Conservation (phyloP, 2,888 invertebrate species). For the Pachymerium ferrugineum region DNA sequence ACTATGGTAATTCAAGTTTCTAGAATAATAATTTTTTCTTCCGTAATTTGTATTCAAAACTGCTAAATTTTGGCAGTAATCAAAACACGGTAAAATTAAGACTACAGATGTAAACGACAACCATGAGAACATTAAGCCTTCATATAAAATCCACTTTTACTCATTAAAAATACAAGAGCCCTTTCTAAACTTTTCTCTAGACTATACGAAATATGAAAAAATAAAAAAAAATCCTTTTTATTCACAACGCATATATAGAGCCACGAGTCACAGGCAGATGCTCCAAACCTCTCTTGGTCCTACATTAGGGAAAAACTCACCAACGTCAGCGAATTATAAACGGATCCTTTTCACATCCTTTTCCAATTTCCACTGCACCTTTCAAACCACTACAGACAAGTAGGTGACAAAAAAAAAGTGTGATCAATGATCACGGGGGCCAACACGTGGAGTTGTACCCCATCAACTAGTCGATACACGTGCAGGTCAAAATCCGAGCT, state of each 20-base stretch:
- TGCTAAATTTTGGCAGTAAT: too few relatives aligned
- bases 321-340: not conserved
- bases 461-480: not conserved
- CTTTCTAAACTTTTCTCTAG: too few relatives aligned
- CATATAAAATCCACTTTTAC: not conserved
- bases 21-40: too few relatives aligned
- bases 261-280: not conserved
- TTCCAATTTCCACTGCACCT: not conserved
- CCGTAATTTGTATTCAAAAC: too few relatives aligned
- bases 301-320: not conserved
- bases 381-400: not conserved
- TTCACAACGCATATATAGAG: not conserved
- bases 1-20: too few relatives aligned
- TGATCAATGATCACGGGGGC: not conserved
- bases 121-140: too few relatives aligned
- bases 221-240: not conserved
- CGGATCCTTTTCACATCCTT: not conserved
- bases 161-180: not conserved
- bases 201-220: not conserved
- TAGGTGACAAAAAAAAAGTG: not conserved
- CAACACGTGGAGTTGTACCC: not conserved
- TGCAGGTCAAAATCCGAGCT: not conserved
- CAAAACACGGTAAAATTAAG: too few relatives aligned
- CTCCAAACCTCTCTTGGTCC: not conserved
- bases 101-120: too few relatives aligned